Base-by-base conservation (phyloP, 1,140 invertebrate species). In the Pentalonia nigronervosa region DNA sequence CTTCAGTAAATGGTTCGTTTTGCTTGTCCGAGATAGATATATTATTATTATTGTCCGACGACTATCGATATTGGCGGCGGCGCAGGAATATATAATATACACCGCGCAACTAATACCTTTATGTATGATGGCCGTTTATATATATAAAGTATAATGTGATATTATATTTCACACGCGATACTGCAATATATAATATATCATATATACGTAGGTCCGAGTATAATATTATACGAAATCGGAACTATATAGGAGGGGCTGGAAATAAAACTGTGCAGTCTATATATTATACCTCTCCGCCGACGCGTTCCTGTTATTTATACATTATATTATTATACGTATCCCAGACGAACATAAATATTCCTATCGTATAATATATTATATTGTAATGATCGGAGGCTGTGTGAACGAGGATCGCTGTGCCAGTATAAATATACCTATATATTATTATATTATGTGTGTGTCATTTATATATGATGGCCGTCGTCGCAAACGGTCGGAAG, bases 271-370 rank as follows among this genome's bases (percentile, higher is more conserved):
- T 67, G 60, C n/a, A 67, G 30, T 76, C 6, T 76, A 67, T 67
- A 67, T 11, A 30, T 60, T 60, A 60, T 83, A 83, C 34, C 36
- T 23, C 23, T 45, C 41, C 83, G 23, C 81, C 60, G 83, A 25
- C 83, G 83, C 83, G 41, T 76, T 76, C n/a, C n/a, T 76, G 83
- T 84, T 30, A 84, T 76, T n/a, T 76, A 76, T 76, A n/a, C n/a
- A 76, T 41, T 41, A 41, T 41, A 41, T 41, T 41, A 41, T 41
- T 41, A 41, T 41, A 45, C 41, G 83, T 41, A 76, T 14, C 41
- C 83, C 83, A 84, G 36, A 45, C 83, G 83, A 23, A 45, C 23
- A 83, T 83, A 83, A 83, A 34, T 36, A 83, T 83, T 76, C 30
- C 30, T n/a, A 41, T 83, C 36, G 23, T 84, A 9, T 84, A 23